phyloP scores from a whole-genome alignment of 2,888 invertebrate genomes.

The Drosophila tanythrix region DNA sequence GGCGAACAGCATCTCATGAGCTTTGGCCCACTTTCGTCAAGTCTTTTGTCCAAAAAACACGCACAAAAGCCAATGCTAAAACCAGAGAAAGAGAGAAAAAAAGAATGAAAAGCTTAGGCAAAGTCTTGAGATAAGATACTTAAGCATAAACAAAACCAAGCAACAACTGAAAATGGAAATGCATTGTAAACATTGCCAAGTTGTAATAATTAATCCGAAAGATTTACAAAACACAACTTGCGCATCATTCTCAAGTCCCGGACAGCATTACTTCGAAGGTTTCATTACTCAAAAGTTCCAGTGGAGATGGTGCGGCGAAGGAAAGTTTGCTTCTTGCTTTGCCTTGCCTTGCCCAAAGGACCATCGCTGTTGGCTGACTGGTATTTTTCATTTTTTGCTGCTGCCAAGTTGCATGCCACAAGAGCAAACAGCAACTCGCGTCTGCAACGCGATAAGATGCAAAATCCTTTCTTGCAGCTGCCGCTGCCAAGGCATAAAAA shows the following conservation, averaged over 20 bases:
- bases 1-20: constrained; percentile 6
- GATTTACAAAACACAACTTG: constrained; percentile 75
- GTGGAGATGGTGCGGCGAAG: neutral
- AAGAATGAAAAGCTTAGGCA: constrained; percentile 15
- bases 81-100: neutral
- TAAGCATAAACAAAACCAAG: constrained; percentile 43
- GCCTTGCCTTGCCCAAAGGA: constrained; percentile 28
- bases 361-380: constrained; percentile 49
- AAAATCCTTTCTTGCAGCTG: constrained; percentile 48
- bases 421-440: constrained; percentile 58
- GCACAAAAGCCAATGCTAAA: neutral
- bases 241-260: constrained; percentile 54
- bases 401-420: constrained; percentile 63
- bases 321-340: constrained; percentile 25
- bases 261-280: constrained; percentile 24
- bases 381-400: constrained; percentile 28
- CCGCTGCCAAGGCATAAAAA: constrained; percentile 28
- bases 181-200: constrained; percentile 75
- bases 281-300: constrained; percentile 67
- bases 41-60: constrained; percentile 16
- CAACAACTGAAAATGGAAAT: constrained; percentile 43
- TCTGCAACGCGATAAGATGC: constrained; percentile 50
- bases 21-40: neutral
- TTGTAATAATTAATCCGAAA: constrained; percentile 81
- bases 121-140: constrained; percentile 46